Evolutionary conservation across 2,888 invertebrate genomes (phyloP), one percentile per base, ranked within the genome.

Genomic region (Dryomyza anilis): DNA sequence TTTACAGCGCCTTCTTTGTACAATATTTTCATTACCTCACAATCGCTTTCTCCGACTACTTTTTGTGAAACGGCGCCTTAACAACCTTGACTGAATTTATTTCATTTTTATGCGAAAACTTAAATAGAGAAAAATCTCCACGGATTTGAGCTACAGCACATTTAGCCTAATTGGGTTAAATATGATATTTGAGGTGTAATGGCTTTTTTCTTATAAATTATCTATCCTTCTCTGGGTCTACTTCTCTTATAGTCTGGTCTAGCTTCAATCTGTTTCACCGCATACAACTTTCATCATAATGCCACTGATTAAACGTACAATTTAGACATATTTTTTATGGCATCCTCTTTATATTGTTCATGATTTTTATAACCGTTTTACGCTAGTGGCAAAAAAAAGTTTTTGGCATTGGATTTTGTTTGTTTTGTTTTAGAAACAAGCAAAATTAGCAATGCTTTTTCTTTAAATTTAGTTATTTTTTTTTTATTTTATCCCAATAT

Each of bases 81-180:
- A 8, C 43, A 3, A 16, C 33, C n/a, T 23, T 25, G 12, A 16
- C 48, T 19, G 14, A 62, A 60, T 64, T 64, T 60, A 56, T n/a
- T n/a, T 65, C 60, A 61, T 65, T 63, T 63, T 67, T 61, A 67
- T 64, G 64, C 25, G 63, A 63, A 65, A 68, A 68, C 63, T 68
- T 68, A 50, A 61, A 67, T 67, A 29, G 67, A n/a, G n/a, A 57
- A 65, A 67, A 65, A 57, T 30, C 29, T 33, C 56, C 30, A 29
- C 39, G 64, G 60, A 60, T 64, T 16, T 39, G 36, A 39, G 55
- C 23, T 60, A n/a, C n/a, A n/a, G n/a, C n/a, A n/a, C n/a, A 56
- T 55, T 46, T 33, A 59, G 36, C 36, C 46, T 65, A 65, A 68
- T 64, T 64, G 61, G 57, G 36, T 33, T 58, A 61, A 63, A 61